Conservation (phyloP, 1,140 invertebrate species). For the Scaptomyza graminum region DNA sequence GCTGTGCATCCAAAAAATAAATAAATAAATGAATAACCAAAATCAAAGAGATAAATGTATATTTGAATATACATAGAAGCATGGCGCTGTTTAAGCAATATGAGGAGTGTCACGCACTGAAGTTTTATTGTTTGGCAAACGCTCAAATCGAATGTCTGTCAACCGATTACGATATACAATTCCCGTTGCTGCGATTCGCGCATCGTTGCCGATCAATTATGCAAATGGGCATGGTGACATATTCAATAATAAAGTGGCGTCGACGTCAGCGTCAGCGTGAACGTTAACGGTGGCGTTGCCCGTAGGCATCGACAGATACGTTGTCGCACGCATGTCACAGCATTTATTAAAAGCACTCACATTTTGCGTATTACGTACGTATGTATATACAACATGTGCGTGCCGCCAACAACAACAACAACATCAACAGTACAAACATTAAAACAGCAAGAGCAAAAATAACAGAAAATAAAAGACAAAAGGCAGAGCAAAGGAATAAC, state of each 20-base stretch:
- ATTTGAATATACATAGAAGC: too few species aligned
- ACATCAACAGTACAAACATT: too few species aligned
- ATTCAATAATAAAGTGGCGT: slow-evolving; percentile 78
- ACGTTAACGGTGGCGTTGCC: slow-evolving; percentile 44
- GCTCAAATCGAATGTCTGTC: slow-evolving; percentile 52
- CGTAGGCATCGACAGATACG: neutral
- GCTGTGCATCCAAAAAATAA: slow-evolving; percentile 50
- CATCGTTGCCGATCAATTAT: slow-evolving; percentile 78
- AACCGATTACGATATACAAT: slow-evolving; percentile 63
- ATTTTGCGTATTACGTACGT: slow-evolving; percentile 51
- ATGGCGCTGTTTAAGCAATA: neutral
- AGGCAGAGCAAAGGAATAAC: slow-evolving; percentile 13
- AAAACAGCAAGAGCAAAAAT: slow-evolving; percentile 13
- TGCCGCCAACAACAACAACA: slow-evolving; percentile 5
- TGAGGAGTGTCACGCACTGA: slow-evolving; percentile 41
- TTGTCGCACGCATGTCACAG: slow-evolving; percentile 65
- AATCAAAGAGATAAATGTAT: slow-evolving; percentile 3
- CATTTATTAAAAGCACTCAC: slow-evolving; percentile 73
- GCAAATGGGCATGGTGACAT: slow-evolving; percentile 67
- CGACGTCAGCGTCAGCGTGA: slow-evolving; percentile 40
- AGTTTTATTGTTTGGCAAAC: slow-evolving; percentile 55
- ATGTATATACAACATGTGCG: slow-evolving; percentile 64
- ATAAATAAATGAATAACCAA: slow-evolving; percentile 17
- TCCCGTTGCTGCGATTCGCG: slow-evolving; percentile 64
- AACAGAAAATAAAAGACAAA: slow-evolving; percentile 18